Evolutionary conservation across 2,797 vertebrate species (phyloP), one percentile per base, ranked within the genome.

Genomic region (Scleropages formosus): DNA sequence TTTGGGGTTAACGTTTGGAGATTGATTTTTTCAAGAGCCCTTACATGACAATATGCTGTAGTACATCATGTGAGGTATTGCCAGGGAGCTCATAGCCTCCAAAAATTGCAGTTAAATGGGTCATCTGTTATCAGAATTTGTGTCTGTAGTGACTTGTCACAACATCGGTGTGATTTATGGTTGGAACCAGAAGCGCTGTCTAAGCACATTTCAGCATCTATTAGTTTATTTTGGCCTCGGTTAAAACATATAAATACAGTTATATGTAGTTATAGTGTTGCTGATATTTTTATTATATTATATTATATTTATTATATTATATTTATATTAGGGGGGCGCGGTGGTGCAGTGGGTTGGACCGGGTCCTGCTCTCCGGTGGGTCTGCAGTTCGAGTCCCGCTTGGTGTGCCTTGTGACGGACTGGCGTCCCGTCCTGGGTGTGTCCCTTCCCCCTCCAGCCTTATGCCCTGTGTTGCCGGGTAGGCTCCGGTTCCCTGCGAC

Each of bases 91-190:
- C 95, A 94, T 96, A 96, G 95, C 96, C 96, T 95, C 98, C 96
- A 96, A 96, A 98, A 98, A 98, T 98, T 96, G 98, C 97, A 99
- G 95, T 97, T 98, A 98, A 98, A 98, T 97, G 96, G 96, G 95
- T 98, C 97, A 98, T 98, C 95, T 97, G 99, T 99, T 96, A 99
- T 96, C 95, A 96, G 95, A 97, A 97, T 98, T 96, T 98, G 94
- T 97, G 96, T 98, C 95, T 96, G 94, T 94, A 39, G 94, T 91
- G 94, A 94, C 94, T 98, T 98, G 97, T 99, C 97, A 96, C 94
- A 95, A 93, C 93, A 96, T 94, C 93, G 92, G 93, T 93, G 95
- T 98, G 97, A 98, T 99, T 99, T 98, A 99, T 99, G 96, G 94
- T 95, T 95, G 95, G 94, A 96, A 97, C 97, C 96, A 95, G 91